A percentile compares a stretch with the other conserved stretches of the same genome.
phyloP scores from a whole-genome alignment of 2,888 invertebrate species.

The Cylindroiulus punctatus region DNA sequence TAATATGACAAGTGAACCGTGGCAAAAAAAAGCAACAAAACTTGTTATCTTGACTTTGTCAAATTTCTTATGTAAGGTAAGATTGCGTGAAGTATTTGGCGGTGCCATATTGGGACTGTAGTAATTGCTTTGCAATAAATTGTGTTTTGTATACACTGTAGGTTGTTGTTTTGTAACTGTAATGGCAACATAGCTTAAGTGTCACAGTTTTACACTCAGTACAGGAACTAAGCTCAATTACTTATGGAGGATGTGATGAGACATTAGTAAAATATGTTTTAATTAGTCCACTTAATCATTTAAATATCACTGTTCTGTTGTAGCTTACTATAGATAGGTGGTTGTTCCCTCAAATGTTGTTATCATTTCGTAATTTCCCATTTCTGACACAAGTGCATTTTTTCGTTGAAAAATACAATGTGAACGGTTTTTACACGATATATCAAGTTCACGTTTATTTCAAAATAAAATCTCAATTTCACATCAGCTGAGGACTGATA shows the following conservation, averaged over 20 bases:
- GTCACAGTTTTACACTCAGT: neutral
- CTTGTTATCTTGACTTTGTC: neutral
- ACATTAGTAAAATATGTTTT: neutral
- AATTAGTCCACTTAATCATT: too few species aligned
- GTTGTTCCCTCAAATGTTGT: too few species aligned
- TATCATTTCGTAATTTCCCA: too few species aligned
- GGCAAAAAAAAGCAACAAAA: neutral
- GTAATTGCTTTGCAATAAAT: conserved; percentile 29
- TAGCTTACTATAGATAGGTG: too few species aligned
- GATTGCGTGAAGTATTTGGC: neutral
- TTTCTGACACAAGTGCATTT: neutral
- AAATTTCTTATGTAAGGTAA: neutral
- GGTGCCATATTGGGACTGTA: conserved; percentile 25
- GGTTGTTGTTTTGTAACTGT: neutral
- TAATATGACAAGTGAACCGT: neutral
- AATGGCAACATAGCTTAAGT: neutral
- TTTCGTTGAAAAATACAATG: neutral
- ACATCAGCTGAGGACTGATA: neutral
- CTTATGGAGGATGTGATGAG: neutral
- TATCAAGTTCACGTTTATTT: conserved; percentile 32
- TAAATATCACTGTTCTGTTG: too few species aligned
- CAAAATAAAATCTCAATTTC: conserved; percentile 23
- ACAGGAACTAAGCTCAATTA: neutral
- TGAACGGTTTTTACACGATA: conserved; percentile 6
- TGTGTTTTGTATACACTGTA: neutral